Percentiles rank a stretch among this genome's conserved stretches.
Conservation (phyloP, 2,797 vertebrate genomes). For the Yasuhikotakia modesta region DNA sequence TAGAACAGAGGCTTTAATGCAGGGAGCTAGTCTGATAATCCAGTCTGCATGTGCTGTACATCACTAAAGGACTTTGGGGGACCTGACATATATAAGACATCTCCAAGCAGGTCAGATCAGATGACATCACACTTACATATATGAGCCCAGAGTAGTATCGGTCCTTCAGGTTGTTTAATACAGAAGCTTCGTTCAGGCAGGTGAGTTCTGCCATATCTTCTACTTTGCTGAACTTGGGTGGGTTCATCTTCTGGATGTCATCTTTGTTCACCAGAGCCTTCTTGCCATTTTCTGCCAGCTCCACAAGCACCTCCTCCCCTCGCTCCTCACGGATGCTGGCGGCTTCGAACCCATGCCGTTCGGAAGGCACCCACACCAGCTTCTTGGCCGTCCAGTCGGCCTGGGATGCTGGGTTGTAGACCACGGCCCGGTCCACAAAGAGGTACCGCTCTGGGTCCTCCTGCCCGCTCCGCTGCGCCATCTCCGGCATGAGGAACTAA, state of each 20-base stretch:
- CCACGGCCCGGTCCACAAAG: conserved; percentile 96
- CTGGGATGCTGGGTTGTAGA: conserved; percentile 96
- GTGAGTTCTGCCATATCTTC: too few relatives aligned
- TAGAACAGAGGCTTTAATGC: conserved; percentile 18
- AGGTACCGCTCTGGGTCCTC: conserved; percentile 98
- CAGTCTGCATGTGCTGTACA: background rate
- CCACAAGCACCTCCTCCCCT: conserved; percentile 92
- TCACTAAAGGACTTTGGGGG: too few relatives aligned
- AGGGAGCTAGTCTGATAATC: background rate
- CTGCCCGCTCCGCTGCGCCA: conserved; percentile 91
- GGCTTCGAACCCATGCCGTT: conserved; percentile 94
- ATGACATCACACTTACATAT: conserved; percentile 84
- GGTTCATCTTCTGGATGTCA: too few relatives aligned
- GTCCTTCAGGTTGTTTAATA: conserved; percentile 96
- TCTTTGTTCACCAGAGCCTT: too few relatives aligned
- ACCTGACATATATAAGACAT: background rate
- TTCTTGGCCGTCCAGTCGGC: conserved; percentile 99
- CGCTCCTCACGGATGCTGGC: conserved; percentile 92
- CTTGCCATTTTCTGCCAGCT: conserved; percentile 96
- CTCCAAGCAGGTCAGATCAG: background rate
- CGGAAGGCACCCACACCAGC: conserved; percentile 96
- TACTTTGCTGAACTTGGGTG: too few relatives aligned
- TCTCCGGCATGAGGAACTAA: conserved; percentile 76
- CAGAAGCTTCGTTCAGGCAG: conserved; percentile 95
- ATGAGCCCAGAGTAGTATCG: conserved; percentile 98